phyloP scores from a whole-genome alignment of 2,797 vertebrate species.

The Eulemur rubriventer region DNA sequence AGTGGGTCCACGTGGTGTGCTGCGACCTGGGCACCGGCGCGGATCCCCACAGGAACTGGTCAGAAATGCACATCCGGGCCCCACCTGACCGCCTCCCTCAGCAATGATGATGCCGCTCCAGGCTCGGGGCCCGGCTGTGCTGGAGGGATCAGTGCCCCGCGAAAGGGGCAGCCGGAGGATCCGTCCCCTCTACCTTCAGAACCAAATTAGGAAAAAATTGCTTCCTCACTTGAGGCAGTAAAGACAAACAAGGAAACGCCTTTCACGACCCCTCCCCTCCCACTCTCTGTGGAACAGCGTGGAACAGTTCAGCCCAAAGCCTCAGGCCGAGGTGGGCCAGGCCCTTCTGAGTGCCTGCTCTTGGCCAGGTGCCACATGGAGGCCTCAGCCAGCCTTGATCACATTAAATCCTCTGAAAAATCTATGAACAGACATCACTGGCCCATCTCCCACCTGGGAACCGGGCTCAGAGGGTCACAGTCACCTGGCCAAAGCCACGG shows the following conservation, averaged over 20 bases:
- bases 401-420: background rate
- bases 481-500: background rate
- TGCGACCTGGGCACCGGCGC: fast-evolving
- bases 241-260: background rate
- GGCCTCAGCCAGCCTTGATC: background rate
- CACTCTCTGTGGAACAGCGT: background rate
- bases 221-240: fast-evolving
- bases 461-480: background rate
- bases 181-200: background rate
- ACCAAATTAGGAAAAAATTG: background rate
- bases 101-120: fast-evolving
- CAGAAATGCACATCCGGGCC: fast-evolving
- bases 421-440: background rate
- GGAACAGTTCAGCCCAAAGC: background rate
- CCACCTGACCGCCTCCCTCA: background rate
- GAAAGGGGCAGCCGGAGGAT: background rate
- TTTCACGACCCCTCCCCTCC: background rate
- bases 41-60: fast-evolving
- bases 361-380: background rate
- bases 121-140: background rate
- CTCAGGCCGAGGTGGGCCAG: background rate
- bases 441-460: background rate
- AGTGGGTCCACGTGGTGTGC: background rate
- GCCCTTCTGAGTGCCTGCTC: background rate
- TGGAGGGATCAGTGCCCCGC: fast-evolving